Base-by-base conservation (phyloP, 2,888 invertebrate genomes). In the Drosophila gaucha region DNA sequence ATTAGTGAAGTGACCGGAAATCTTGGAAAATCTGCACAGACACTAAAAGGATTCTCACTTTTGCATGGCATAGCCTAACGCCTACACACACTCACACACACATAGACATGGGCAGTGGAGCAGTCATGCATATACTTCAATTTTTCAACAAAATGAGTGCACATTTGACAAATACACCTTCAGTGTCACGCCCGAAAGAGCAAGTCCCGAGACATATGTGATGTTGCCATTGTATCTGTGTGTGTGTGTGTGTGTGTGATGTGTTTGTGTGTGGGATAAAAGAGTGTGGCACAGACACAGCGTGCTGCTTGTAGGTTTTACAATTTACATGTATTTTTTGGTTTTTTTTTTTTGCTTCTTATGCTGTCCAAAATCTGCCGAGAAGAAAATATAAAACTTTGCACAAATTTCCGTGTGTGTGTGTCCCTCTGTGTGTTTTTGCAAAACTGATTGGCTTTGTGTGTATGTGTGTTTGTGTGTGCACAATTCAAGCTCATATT, bases 1-100 rank as follows among this genome's bases (percentile, higher is more conserved):
- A 82, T 82, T 87, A 80, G 87, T 85, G 82, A 82, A 82, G 85
- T 82, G 87, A 85, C 86, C 87, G 82, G 86, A 87, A 87, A 85
- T 87, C 88, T 82, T 85, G 65, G 78, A 64, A 85, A 75, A 78
- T 86, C 77, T 85, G 64, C 63, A 68, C 70, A 60, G 74, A 80
- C 69, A 75, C 66, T 69, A 80, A 84, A 85, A 65, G 74, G 64
- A 74, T 84, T 66, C 64, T 24, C 62, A 62, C 64, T 63, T 66
- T 43, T 74, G 16, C 52, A 67, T 41, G 39, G 77, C 67, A 59
- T 65, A 63, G 56, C 39, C 59, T 59, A 63, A 56, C 58, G 63
- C 56, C 51, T 41, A 52, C 60, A 55, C 44, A 36, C 38, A 18
- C 57, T 18, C 50, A 50, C 18, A 33, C 49, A 28, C 47, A 44